phyloP scores from a whole-genome alignment of 1,140 invertebrate genomes.

The Nymphalis io region DNA sequence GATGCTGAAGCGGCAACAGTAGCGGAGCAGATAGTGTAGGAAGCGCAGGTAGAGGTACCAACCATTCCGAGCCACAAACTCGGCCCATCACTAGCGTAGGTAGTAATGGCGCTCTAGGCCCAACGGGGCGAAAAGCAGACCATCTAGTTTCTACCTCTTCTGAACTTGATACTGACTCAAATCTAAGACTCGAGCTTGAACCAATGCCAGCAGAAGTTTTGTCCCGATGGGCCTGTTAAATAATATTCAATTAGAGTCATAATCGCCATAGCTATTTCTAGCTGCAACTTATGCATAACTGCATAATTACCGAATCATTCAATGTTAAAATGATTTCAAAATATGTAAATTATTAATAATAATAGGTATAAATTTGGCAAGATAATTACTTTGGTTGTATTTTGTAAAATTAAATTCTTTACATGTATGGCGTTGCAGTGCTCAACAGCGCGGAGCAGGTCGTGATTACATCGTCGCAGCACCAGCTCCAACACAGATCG shows the following conservation, averaged over 20 bases:
- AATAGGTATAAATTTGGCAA: too few species aligned
- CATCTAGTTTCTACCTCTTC: conserved; percentile 62
- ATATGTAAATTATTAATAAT: background rate
- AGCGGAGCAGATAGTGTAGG: conserved; percentile 63
- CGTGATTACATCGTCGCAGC: conserved; percentile 91
- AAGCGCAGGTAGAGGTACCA: conserved; percentile 66
- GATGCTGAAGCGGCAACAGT: conserved; percentile 63
- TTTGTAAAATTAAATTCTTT: conserved; percentile 29
- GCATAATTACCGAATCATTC: too few species aligned
- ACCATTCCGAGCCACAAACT: conserved; percentile 73
- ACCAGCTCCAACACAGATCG: conserved; percentile 93
- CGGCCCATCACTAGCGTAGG: conserved; percentile 71
- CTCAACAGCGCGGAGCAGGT: conserved; percentile 86
- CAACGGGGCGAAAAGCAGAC: conserved; percentile 73
- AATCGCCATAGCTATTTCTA: background rate
- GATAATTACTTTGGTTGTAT: background rate
- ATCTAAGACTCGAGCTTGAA: conserved; percentile 41
- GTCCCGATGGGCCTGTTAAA: conserved; percentile 53
- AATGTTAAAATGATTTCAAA: too few species aligned
- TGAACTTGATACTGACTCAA: conserved; percentile 64
- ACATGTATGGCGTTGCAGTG: conserved; percentile 78
- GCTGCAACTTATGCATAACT: too few species aligned
- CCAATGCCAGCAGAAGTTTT: conserved; percentile 40
- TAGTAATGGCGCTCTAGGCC: conserved; percentile 60
- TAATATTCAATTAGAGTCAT: background rate